Evolutionary conservation across 1,140 invertebrate species (phyloP).

Genomic region (Pseudachorutes palmiensis): DNA sequence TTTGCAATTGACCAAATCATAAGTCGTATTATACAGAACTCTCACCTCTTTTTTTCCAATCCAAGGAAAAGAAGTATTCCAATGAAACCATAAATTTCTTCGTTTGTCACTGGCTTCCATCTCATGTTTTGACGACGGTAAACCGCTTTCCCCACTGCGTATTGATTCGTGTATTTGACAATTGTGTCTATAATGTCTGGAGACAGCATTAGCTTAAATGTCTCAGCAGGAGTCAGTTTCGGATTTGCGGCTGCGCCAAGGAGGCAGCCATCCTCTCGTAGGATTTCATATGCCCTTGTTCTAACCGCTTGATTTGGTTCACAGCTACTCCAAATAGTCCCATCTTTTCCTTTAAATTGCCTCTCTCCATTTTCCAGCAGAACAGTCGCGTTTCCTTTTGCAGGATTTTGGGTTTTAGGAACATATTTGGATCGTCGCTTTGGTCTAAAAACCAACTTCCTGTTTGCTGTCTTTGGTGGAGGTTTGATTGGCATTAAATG

Average conservation of each 20-base stretch:
- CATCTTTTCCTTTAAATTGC: not conserved
- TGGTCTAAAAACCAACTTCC: too few species aligned
- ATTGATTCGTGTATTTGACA: not conserved
- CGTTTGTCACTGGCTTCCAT: not conserved
- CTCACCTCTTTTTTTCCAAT: not conserved
- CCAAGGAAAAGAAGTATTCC: not conserved
- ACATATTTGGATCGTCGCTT: too few species aligned
- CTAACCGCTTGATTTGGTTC: not conserved
- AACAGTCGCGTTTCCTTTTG: too few species aligned
- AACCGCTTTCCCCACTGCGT: not conserved
- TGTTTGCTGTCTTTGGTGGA: too few species aligned
- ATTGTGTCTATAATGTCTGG: not conserved
- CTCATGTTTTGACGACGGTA: not conserved
- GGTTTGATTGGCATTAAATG: too few species aligned
- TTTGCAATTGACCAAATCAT: not conserved
- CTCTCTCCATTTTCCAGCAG: not conserved
- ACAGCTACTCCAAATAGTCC: not conserved
- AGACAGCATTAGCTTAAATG: not conserved
- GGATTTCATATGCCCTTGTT: not conserved
- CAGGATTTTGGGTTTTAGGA: too few species aligned
- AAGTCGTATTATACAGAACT: not conserved
- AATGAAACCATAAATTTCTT: constrained; percentile 1
- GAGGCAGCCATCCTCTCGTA: not conserved
- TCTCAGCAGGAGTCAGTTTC: not conserved
- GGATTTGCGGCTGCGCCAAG: not conserved